Evolutionary conservation across 2,888 invertebrate species (phyloP).

Genomic region (Ennomos fuscantarius): DNA sequence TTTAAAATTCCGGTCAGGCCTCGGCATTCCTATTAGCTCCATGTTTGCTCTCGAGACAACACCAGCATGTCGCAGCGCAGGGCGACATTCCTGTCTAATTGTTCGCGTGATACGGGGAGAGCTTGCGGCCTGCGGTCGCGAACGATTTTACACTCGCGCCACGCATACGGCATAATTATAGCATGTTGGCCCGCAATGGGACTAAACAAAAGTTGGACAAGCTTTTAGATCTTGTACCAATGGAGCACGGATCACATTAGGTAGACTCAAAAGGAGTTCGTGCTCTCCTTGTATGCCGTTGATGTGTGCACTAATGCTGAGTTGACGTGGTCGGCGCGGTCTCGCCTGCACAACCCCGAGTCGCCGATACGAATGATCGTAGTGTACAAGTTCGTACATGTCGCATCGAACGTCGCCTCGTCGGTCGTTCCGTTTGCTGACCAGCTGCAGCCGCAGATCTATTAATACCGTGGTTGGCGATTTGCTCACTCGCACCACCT

Average conservation of each 20-base stretch:
- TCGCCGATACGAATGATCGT: conserved; percentile 24
- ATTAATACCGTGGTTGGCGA: conserved; percentile 20
- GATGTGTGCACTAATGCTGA: neutral
- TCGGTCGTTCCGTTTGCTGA: neutral
- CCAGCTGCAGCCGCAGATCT: conserved; percentile 14
- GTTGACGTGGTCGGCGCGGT: conserved; percentile 2
- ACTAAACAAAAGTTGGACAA: no score
- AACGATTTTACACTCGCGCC: conserved; percentile 42
- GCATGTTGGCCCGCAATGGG: conserved; percentile 37
- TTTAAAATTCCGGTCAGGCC: conserved; percentile 2
- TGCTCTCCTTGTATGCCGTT: no score
- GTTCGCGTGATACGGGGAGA: conserved; percentile 55
- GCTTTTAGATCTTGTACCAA: conserved; percentile 3
- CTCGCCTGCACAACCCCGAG: conserved; percentile 14
- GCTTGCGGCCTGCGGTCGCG: conserved; percentile 47
- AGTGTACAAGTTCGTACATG: conserved; percentile 25
- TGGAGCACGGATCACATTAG: conserved; percentile 3
- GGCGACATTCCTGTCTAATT: conserved; percentile 55
- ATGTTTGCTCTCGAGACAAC: conserved; percentile 21
- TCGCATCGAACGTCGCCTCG: neutral
- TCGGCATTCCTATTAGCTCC: conserved; percentile 17
- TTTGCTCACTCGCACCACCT: conserved; percentile 14
- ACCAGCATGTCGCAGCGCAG: conserved; percentile 15
- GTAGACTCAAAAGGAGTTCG: no score
- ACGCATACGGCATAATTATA: conserved; percentile 5